Base-by-base conservation (phyloP, 1,140 invertebrate species). In the Drosophila azteca region DNA sequence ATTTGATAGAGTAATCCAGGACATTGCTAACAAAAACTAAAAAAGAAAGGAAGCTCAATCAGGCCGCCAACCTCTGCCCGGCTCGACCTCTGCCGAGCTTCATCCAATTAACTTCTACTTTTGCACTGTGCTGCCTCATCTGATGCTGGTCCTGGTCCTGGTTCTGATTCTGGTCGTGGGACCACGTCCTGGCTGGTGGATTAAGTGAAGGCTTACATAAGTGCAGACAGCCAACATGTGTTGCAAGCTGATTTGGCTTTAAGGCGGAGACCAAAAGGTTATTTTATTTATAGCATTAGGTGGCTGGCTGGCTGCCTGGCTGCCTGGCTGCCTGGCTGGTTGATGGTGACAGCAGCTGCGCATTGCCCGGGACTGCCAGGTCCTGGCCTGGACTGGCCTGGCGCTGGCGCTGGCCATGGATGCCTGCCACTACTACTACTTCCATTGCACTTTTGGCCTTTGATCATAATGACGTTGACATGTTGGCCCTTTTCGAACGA, bases 381-480 rank as follows among this genome's bases (percentile, higher is more conserved):
- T n/a, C n/a, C n/a, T n/a, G n/a, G n/a, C n/a, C n/a, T n/a, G n/a
- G n/a, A n/a, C n/a, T n/a, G n/a, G n/a, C n/a, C n/a, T n/a, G n/a
- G n/a, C n/a, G n/a, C n/a, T n/a, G n/a, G n/a, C n/a, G n/a, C n/a
- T n/a, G n/a, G 44, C 45, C 20, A 51, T 11, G 39, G 55, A 43
- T 50, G 44, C 45, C 51, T 50, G 39, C 45, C 20, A 20, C 11
- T 11, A 13, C 7, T 44, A 35, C 7, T 44, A 35, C 35, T 35
- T 8, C 43, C 69, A 69, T 60, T 64, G 61, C 65, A 49, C 64
- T 65, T 55, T 77, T 65, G 57, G 62, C 71, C 57, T 65, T 79
- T 67, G 58, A 67, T 76, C 76, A 79, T 74, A 83, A 71, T 83
- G 39, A 50, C 59, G 59, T 41, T 79, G 79, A 84, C 79, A 84